Evolutionary conservation across 2,797 vertebrate genomes (phyloP), one percentile per base, ranked within the genome.

Genomic region (Tangara arthus): DNA sequence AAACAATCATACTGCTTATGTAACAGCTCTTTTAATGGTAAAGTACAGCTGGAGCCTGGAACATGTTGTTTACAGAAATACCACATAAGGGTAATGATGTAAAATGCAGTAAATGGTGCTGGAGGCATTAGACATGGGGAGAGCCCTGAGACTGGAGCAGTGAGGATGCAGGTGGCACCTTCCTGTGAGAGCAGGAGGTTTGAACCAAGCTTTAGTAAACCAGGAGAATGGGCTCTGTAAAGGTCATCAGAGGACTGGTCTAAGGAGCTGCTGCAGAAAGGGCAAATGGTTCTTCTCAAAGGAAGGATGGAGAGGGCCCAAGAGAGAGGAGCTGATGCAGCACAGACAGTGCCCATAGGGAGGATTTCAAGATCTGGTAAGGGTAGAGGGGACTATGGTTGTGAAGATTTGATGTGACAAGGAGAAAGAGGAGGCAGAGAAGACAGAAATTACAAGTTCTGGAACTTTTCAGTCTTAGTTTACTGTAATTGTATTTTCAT

Each of bases 41-140:
- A 47, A 46, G 87, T 95, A 42, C 96, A 96, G 73, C 87, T 93
- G 95, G 77, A 81, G 89, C 89, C 61, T 70, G 76, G 87, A 89
- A 92, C 57, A 23, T 47, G 65, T 37, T 90, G 84, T 92, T 95
- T 92, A 81, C 91, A 77, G 89, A 69, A 86, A 78, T 46, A 21
- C 1, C 81, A 23, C 1, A 0, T 80, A 82, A 71, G 41, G 68
- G 12, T 41, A 44, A 13, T 1, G 2, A 28, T 28, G 70, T 59
- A 15, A 44, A 76, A 46, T 27, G 71, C 4, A 14, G 79, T 59
- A 39, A 87, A 35, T 39, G 66, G 37, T 1, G 3, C 72, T 42
- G 72, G 49, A 81, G 79, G 70, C 82, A 9, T 2, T 7, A 27
- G n/a, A 27, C 41, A 4, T 1, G 10, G 44, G 27, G 69, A 46